Conservation (phyloP, 2,797 vertebrate genomes). For the Anniella stebbinsi region DNA sequence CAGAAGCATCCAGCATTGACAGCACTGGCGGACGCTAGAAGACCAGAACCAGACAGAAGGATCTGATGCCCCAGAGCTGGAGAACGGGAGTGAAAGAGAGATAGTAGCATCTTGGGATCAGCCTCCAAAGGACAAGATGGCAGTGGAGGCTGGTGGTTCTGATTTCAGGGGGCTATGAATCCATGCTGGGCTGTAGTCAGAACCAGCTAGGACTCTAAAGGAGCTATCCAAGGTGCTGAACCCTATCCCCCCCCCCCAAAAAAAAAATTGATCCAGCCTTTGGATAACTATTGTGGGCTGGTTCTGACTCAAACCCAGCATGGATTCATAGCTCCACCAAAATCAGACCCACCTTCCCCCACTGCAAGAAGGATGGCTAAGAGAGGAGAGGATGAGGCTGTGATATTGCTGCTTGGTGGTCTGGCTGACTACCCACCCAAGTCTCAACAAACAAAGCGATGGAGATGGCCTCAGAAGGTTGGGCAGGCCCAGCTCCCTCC, state of each 20-base stretch:
- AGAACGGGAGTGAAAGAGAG: neutral
- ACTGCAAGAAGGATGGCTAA: neutral
- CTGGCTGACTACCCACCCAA: neutral
- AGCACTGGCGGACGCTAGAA: neutral
- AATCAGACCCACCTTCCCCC: too few relatives aligned
- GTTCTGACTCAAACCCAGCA: too few relatives aligned
- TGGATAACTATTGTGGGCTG: too few relatives aligned
- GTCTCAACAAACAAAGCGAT: neutral
- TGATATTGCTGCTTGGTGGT: neutral
- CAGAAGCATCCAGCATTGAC: neutral
- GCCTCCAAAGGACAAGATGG: neutral
- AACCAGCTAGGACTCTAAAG: too few relatives aligned
- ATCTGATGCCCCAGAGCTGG: neutral
- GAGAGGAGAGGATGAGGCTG: neutral
- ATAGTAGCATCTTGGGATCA: neutral
- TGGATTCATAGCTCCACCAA: too few relatives aligned
- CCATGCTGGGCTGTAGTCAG: too few relatives aligned
- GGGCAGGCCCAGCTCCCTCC: neutral
- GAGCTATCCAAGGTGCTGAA: too few relatives aligned
- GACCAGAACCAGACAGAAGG: neutral
- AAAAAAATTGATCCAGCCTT: too few relatives aligned
- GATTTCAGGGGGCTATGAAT: too few relatives aligned
- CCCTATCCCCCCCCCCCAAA: too few relatives aligned
- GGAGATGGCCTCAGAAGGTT: neutral
- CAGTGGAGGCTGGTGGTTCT: too few relatives aligned